A percentile compares a stretch with the other conserved stretches of the same genome.
Evolutionary conservation across 2,888 invertebrate genomes (phyloP).

Genomic region (Amphipoea lucens): DNA sequence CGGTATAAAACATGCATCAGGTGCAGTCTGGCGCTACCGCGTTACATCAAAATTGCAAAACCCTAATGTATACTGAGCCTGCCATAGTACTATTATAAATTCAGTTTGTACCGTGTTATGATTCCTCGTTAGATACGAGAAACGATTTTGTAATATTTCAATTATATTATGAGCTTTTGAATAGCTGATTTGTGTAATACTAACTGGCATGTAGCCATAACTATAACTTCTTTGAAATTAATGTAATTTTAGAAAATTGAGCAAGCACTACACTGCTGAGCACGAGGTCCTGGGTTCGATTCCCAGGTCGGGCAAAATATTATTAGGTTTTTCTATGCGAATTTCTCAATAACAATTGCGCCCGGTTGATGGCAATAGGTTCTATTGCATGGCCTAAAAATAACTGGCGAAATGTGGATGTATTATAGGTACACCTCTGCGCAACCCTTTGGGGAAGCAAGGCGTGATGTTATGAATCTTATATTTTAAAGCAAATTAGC

Average conservation of each 20-base stretch:
- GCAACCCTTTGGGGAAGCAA: too few species aligned
- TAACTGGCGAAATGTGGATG: neutral
- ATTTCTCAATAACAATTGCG: neutral
- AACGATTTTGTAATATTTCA: constrained; percentile 25
- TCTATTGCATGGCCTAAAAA: neutral
- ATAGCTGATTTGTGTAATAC: constrained; percentile 11
- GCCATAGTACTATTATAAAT: constrained; percentile 25
- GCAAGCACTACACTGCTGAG: too few species aligned
- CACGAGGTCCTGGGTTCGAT: too few species aligned
- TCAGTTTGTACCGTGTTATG: constrained; percentile 16
- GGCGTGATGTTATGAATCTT: neutral
- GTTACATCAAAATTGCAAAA: constrained; percentile 59
- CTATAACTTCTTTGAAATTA: neutral
- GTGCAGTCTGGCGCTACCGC: constrained; percentile 53
- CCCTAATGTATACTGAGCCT: constrained; percentile 23
- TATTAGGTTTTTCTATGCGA: neutral
- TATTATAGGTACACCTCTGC: too few species aligned
- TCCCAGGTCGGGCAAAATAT: neutral
- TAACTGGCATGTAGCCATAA: neutral
- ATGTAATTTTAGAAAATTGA: neutral
- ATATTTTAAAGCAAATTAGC: too few species aligned
- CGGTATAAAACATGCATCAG: constrained; percentile 69
- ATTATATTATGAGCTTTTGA: neutral
- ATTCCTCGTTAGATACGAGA: constrained; percentile 37
- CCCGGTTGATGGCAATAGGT: neutral